Evolutionary conservation across 2,888 invertebrate genomes (phyloP), one percentile per base, ranked within the genome.

Genomic region (Thereva unica): DNA sequence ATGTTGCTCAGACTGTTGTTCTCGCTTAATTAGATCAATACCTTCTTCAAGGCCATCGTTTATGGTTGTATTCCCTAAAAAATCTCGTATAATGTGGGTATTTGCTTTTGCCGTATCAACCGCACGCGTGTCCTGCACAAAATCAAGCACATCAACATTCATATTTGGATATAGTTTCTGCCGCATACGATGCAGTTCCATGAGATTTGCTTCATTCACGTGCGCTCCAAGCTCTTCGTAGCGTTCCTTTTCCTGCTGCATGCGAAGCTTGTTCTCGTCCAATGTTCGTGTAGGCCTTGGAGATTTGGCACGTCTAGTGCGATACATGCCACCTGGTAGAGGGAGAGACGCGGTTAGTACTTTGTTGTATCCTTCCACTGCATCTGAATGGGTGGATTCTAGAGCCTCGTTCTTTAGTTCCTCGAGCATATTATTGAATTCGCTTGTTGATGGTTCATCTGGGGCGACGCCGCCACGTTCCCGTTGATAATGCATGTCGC

Each of bases 1-100:
- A 59, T 83, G 83, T 72, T 82, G 82, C 57, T 79, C 77, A 82
- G 75, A 71, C 83, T 75, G 69, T 6, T 67, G 55, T 57, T 66
- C 71, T 35, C 69, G 81, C 76, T 74, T 84, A 81, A 82, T 85
- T 5, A 82, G 79, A 72, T 83, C 87, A 67, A 87, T 82, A 10
- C 87, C 87, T 80, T 87, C 87, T 78, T 87, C 87, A 66, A 87
- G 82, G 5, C 87, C 87, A 77, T 87, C 87, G 79, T 87, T 87
- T 3, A 87, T 84, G 4, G 85, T 84, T 4, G 86, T 87, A 73
- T 87, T 87, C 7, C 87, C 86, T 72, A 87, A 80, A 74, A 87
- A 87, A 82, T 87, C 87, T 71, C 87, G 80, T 50, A 87, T 87
- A 1, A 87, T 64, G 41, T 70, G 68, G 3, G 69, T 50, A 59